Evolutionary conservation across 2,113 vertebrate genomes (phyloP).

Genomic region (Tenebrosternarchus preto): DNA sequence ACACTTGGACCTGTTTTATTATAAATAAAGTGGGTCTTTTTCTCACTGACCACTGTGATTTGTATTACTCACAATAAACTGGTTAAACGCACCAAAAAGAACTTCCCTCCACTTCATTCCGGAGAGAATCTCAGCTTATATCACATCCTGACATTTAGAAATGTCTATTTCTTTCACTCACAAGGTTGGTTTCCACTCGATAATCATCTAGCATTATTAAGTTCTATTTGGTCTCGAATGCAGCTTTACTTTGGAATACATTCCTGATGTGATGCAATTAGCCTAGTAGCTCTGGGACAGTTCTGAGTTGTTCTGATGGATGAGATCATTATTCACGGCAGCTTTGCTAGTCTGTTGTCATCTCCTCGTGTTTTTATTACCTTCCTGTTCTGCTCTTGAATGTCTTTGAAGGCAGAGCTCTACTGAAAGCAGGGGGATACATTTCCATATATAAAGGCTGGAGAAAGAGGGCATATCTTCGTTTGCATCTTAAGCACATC

Average conservation of each 20-base stretch:
- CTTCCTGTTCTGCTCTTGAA: not conserved
- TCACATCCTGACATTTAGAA: constrained; percentile 13
- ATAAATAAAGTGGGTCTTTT: no score
- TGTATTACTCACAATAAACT: not conserved
- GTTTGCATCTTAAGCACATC: no score
- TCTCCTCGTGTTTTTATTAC: not conserved
- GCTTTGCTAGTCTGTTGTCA: not conserved
- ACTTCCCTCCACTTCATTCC: not conserved
- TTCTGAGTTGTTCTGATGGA: not conserved
- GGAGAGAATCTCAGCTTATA: not conserved
- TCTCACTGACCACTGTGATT: no score
- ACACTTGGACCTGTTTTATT: not conserved
- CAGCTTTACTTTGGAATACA: not conserved
- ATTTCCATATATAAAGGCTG: no score
- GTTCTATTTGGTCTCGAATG: not conserved
- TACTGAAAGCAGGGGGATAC: not conserved
- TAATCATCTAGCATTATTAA: not conserved
- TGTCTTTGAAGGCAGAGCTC: not conserved
- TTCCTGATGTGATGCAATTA: constrained; percentile 1
- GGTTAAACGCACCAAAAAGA: not conserved
- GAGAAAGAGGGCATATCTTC: no score
- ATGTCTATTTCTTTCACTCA: not conserved
- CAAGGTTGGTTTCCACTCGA: not conserved
- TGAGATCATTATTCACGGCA: not conserved
- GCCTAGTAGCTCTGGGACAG: not conserved